Evolutionary conservation across 2,113 vertebrate species (phyloP), one percentile per base, ranked within the genome.

Genomic region (Corythaixoides concolor): DNA sequence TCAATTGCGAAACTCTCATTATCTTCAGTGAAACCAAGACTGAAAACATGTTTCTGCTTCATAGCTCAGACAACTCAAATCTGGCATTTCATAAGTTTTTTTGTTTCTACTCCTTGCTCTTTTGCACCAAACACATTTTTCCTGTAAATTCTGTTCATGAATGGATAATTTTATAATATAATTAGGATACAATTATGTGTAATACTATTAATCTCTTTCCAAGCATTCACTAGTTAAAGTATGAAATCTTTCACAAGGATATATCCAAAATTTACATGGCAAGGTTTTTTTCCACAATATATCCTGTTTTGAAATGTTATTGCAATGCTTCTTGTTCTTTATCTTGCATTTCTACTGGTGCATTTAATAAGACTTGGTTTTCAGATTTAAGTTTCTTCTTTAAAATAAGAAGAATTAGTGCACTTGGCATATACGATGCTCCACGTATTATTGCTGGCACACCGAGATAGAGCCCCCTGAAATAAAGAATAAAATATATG

Each of bases 381-480:
- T 84, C 84, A 70, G 79, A 85, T 84, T 87, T 94, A 55, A n/a
- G 3, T 67, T 88, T 85, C 90, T 93, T 98, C 93, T 59, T 96
- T 94, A 98, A 89, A 88, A 95, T 79, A 37, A 93, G 27, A 30
- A 97, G 68, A 52, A 97, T 24, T 26, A 90, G 5, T 47, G 84
- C 63, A 53, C 96, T 92, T 49, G 97, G 96, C 60, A 98, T 81
- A 52, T 91, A 96, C n/a, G 95, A 97, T 21, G 59, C 39, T 37
- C 85, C 97, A 78, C 95, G 95, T 76, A 98, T 53, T 47, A 80
- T 12, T 64, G 92, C 92, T 77, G 94, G 94, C 45, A 98, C 43
- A n/a, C 97, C 95, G 60, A 97, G 92, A 27, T 93, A 97, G 18
- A 97, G 32, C 94, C 88, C 88, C 75, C 97, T 98, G 94, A 85